Evolutionary conservation across 2,113 vertebrate species (phyloP).

Genomic region (Rhea pennata): DNA sequence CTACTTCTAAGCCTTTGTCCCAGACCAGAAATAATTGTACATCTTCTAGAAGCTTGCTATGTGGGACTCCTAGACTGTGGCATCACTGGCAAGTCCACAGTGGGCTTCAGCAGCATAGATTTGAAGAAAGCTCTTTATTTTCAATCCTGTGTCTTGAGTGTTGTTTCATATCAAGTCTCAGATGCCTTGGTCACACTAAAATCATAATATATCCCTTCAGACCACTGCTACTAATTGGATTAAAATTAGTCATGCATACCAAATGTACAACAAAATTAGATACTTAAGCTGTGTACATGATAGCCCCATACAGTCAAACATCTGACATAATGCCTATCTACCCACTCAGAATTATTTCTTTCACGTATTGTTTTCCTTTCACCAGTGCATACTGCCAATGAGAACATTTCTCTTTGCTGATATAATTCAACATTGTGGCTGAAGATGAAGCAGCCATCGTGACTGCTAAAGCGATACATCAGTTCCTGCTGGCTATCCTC

Average conservation of each 20-base stretch:
- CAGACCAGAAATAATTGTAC: accelerated
- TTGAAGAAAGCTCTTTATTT: neutral
- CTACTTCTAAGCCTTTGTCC: accelerated
- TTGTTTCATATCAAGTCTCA: neutral
- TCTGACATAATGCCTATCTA: neutral
- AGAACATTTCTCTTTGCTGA: neutral
- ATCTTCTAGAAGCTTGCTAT: accelerated
- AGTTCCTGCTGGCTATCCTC: neutral
- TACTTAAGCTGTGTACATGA: accelerated
- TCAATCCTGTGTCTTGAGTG: accelerated
- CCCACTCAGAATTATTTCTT: neutral
- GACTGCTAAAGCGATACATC: neutral
- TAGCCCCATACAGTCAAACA: neutral
- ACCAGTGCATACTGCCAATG: accelerated
- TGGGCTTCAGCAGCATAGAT: accelerated
- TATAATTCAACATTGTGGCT: accelerated
- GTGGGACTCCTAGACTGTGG: accelerated
- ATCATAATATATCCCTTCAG: neutral
- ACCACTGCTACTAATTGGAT: neutral
- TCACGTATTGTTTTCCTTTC: neutral
- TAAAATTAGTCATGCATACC: neutral
- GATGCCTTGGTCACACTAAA: neutral
- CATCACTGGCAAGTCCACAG: accelerated
- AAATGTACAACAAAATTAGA: neutral
- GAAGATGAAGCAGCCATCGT: neutral